Evolutionary conservation across 2,113 vertebrate genomes (phyloP), one percentile per base, ranked within the genome.

Genomic region (Alligator sinensis): DNA sequence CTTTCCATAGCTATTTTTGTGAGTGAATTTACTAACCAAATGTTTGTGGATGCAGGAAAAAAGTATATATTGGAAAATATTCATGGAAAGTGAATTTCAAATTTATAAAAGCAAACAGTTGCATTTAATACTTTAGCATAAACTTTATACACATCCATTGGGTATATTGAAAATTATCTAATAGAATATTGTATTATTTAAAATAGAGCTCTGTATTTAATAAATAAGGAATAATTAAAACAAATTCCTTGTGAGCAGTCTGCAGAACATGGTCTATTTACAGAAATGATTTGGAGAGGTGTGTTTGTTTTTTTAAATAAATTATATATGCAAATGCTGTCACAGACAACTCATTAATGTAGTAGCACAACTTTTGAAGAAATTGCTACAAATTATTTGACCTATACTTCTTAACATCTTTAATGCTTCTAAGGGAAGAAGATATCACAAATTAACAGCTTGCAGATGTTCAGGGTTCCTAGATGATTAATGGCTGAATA

Each of bases 401-500:
- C 95, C 5, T 87, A 5, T 58, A 8, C 47, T 70, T 94, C 94
- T 86, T 82, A 91, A 59, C 64, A 77, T 70, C 93, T 95, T 60
- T 92, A 47, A 80, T 93, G 58, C 28, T 93, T 95, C 95, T 92
- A 91, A 55, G 90, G 54, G 89, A 96, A 89, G 80, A 95, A 92
- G 85, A 92, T 78, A 94, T 92, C 80, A 86, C 84, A 92, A 16
- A 55, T 91, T 94, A 96, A 96, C 81, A 95, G 47, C 92, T 77
- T 92, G 78, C 93, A 96, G 89, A 82, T 96, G 89, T 81, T 91
- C 80, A 88, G 60, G 86, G 19, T 5, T 92, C 63, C 13, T 61
- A n/a, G 24, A 22, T 9, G 22, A 11, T 24, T 92, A 64, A 80
- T 89, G 83, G 61, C 59, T 88, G 91, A 93, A 82, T 38, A 95